Evolutionary conservation across 2,113 vertebrate species (phyloP), one percentile per base, ranked within the genome.

Genomic region (Hyaena hyaena): DNA sequence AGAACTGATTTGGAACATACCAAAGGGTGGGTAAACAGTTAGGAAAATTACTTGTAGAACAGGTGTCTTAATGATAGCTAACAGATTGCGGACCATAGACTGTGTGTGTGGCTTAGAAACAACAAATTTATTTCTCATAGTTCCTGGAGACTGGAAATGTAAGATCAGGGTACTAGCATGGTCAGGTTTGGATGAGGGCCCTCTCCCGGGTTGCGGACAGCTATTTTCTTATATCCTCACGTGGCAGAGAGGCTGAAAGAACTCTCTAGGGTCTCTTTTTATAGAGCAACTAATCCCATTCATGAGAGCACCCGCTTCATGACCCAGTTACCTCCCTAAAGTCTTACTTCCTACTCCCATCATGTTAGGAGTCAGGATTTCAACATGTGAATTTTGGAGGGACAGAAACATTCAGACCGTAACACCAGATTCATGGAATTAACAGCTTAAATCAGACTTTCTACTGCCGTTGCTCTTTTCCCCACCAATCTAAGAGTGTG

Each of bases 21-120:
- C 23, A 26, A 95, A 77, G 76, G 33, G 14, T 69, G 61, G 26
- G 14, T 69, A 83, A 90, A 19, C 61, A 93, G 19, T 79, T 91
- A 77, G 65, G 73, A 92, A 39, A 90, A 87, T 87, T 90, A 95
- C 76, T 93, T 87, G 11, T 24, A 88, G 76, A 88, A 26, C 7
- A 68, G 50, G 45, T 74, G 23, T 74, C 43, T 73, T 89, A 73
- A 33, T 68, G 73, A n/a, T 81, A 48, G 14, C 74, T 74, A 39
- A 43, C 43, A 89, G 76, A 81, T 82, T n/a, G 21, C 0, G 17
- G 16, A 43, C 86, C 39, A 14, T 53, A n/a, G 45, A 74, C 55
- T 94, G 16, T 94, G n/a, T 73, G 66, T 94, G n/a, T 73, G 66
- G n/a, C 39, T 73, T 71, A 31, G 35, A 61, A 87, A 69, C n/a